Base-by-base conservation (phyloP, 2,797 vertebrate species). In the Poliocrania exsul region DNA sequence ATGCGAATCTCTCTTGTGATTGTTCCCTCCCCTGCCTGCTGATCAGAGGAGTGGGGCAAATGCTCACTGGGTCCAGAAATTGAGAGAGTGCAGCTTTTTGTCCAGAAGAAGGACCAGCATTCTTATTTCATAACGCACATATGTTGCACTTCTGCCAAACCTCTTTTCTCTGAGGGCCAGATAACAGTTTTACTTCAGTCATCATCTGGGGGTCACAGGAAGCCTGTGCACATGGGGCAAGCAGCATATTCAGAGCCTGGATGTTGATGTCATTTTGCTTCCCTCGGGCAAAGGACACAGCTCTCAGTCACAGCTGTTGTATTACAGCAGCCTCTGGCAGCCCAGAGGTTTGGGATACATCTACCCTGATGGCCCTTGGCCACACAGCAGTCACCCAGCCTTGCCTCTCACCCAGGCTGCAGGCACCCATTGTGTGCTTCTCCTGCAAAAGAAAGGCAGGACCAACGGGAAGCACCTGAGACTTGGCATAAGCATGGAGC, bases 401-500 rank as follows among this genome's bases (percentile, higher is more conserved):
- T 73, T 2, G 2, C 64, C 29, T 67, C 51, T 67, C 3, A 1
- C 54, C 10, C 1, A 2, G 33, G 47, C 50, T 61, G 28, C 18
- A 15, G 64, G 23, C 28, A 35, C 49, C 21, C 1, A 0, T 3
- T 9, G 65, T 47, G 49, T 50, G 16, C 20, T 57, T 50, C 65
- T 74, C 38, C 71, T 51, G 50, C 60, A 71, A 17, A 46, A 5
- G 54, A 25, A 65, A 90, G 57, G 69, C 78, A 58, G 37, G 49
- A 44, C 11, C 5, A 23, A 12, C 0, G 13, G 62, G 44, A 40
- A 61, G 35, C 2, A 1, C 31, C 65, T 4, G 24, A 13, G 81
- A 11, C 23, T 49, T 4, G 53, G 29, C 25, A 2, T 0, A n/a
- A 38, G 64, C 31, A 16, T 0, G 1, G 31, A 71, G 49, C 70